Percentiles rank a stretch among this genome's conserved stretches.
Evolutionary conservation across 2,113 vertebrate genomes (phyloP).

Genomic region (Kryptolebias marmoratus): DNA sequence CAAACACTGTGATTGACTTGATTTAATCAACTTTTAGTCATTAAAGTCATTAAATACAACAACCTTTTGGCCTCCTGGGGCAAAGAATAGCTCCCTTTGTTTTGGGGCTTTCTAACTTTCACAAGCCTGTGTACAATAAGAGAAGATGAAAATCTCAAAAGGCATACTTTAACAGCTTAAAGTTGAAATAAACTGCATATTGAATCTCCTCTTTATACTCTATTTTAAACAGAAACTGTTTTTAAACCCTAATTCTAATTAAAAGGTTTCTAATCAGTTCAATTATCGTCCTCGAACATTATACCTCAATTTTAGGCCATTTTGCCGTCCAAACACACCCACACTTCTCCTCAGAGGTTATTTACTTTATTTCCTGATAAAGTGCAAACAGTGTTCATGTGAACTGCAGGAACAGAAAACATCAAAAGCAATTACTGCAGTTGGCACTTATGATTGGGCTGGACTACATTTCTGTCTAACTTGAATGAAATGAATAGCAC

Average conservation of each 20-base stretch:
- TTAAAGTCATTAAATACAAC: neutral
- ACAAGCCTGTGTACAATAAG: neutral
- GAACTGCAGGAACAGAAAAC: slow-evolving; percentile 36
- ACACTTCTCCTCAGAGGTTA: slow-evolving; percentile 30
- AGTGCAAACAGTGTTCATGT: slow-evolving; percentile 44
- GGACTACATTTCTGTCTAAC: slow-evolving; percentile 21
- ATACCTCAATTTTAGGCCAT: slow-evolving; percentile 9
- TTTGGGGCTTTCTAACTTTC: neutral
- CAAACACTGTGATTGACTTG: neutral
- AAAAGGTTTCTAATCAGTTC: slow-evolving; percentile 25
- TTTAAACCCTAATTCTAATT: slow-evolving; percentile 26
- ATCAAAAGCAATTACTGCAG: slow-evolving; percentile 44
- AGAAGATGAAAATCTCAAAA: neutral
- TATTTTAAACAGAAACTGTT: slow-evolving; percentile 10
- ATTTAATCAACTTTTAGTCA: too few species aligned
- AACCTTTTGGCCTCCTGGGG: neutral
- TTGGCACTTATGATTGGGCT: slow-evolving; percentile 9
- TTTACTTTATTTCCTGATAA: slow-evolving; percentile 43
- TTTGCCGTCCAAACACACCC: slow-evolving; percentile 32
- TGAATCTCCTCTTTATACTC: neutral
- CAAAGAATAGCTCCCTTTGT: neutral
- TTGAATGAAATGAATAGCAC: slow-evolving; percentile 37
- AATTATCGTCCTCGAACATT: slow-evolving; percentile 27
- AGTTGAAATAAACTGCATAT: neutral
- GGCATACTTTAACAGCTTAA: neutral